A percentile compares a stretch with the other conserved stretches of the same genome.
Conservation (phyloP, 2,797 vertebrate genomes). For the Hafferia zeledoni region DNA sequence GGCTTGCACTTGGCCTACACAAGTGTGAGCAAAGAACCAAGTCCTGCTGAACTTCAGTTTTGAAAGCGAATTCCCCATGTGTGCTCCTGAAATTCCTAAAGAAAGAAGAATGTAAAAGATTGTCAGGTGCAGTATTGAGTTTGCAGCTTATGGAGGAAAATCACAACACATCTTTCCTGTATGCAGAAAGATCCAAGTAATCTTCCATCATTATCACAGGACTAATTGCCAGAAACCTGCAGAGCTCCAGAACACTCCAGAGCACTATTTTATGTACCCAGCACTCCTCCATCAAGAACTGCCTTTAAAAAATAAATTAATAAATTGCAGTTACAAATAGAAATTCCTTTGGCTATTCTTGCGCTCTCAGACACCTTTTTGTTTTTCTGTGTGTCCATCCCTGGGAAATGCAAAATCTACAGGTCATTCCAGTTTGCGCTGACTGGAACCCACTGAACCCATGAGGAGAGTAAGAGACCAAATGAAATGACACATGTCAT, state of each 20-base stretch:
- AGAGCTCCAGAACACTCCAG: background rate
- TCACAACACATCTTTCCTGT: background rate
- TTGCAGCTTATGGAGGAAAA: slow-evolving; percentile 22
- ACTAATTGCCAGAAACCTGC: background rate
- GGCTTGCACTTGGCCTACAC: background rate
- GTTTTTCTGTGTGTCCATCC: background rate
- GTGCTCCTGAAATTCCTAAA: background rate
- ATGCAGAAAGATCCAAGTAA: background rate
- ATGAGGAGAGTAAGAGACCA: background rate
- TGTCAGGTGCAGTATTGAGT: background rate
- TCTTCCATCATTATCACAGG: background rate
- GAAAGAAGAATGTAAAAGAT: background rate
- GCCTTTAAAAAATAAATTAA: background rate
- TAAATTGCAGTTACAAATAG: background rate
- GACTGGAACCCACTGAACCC: background rate
- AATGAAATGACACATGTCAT: background rate
- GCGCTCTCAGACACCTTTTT: background rate
- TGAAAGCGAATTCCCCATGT: background rate
- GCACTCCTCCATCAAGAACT: background rate
- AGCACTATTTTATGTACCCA: background rate
- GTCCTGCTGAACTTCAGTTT: background rate
- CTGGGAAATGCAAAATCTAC: background rate
- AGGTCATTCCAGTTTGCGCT: background rate
- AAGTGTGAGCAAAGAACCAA: background rate
- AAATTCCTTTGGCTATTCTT: background rate